Percentiles rank a stretch among this genome's conserved stretches.
Conservation (phyloP, 2,888 invertebrate genomes). For the Drosophila greeni region DNA sequence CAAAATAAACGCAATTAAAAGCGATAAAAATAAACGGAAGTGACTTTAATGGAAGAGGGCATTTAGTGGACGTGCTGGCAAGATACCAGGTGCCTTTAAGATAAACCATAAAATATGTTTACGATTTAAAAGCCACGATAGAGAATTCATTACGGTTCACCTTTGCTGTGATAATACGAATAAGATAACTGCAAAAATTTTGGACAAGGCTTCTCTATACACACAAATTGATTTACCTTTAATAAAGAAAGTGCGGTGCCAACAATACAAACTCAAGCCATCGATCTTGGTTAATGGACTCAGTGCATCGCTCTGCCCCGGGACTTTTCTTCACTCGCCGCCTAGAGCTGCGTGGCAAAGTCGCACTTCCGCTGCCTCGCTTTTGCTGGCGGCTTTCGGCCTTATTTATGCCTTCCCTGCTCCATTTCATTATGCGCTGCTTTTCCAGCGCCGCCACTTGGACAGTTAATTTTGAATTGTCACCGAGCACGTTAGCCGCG, state of each 20-base stretch:
- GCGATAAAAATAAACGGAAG: conserved; percentile 69
- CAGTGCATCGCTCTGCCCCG: conserved; percentile 7
- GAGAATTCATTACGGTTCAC: background rate
- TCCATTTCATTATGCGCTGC: conserved; percentile 63
- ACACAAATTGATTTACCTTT: background rate
- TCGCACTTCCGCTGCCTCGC: conserved; percentile 38
- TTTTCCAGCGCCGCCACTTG: conserved; percentile 55
- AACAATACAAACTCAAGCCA: background rate
- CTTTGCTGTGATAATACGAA: background rate
- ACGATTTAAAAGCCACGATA: background rate
- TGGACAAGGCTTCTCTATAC: too few relatives aligned
- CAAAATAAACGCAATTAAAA: conserved; percentile 69
- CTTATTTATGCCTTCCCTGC: conserved; percentile 47
- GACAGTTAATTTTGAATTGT: conserved; percentile 72
- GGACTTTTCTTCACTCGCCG: background rate
- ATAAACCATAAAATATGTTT: conserved; percentile 15
- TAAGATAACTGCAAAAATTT: background rate
- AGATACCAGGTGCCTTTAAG: conserved; percentile 22
- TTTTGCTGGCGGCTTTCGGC: conserved; percentile 21
- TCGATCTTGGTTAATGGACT: conserved; percentile 15
- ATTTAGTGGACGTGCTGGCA: conserved; percentile 46
- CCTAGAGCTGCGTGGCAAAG: conserved; percentile 39
- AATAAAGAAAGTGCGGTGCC: conserved; percentile 3
- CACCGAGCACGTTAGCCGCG: conserved; percentile 64
- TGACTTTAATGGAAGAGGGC: conserved; percentile 62